phyloP scores from a whole-genome alignment of 2,113 vertebrate genomes.

The Accipiter cooperii region DNA sequence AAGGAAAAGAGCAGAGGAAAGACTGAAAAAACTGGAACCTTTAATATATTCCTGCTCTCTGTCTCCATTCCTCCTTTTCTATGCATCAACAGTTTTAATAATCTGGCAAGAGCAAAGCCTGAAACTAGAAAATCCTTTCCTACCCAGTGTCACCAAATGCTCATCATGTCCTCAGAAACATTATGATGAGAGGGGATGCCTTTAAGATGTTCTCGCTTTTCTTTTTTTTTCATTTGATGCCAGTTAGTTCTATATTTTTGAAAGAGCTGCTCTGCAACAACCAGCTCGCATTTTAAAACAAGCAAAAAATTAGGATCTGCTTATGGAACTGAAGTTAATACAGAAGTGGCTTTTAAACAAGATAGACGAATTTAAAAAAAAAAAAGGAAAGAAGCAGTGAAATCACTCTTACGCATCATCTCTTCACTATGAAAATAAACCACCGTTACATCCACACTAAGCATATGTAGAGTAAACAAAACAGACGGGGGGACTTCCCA shows the following conservation, averaged over 20 bases:
- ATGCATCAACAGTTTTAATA: neutral
- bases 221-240: neutral
- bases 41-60: neutral
- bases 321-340: neutral
- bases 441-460: neutral
- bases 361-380: accelerated
- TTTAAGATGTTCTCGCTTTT: neutral
- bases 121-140: neutral
- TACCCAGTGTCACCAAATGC: neutral
- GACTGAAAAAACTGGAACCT: neutral
- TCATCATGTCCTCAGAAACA: neutral
- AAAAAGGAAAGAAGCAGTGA: neutral
- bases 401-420: neutral
- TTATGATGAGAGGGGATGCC: neutral
- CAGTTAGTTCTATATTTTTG: neutral
- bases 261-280: neutral
- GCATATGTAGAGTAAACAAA: neutral
- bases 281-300: neutral
- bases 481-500: slow-evolving; percentile 34
- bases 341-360: neutral
- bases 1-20: neutral
- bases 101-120: neutral
- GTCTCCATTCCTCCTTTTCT: neutral
- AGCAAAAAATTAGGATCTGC: neutral
- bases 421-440: neutral